Conservation (phyloP, 2,797 vertebrate genomes). For the Enteromius mattozi region DNA sequence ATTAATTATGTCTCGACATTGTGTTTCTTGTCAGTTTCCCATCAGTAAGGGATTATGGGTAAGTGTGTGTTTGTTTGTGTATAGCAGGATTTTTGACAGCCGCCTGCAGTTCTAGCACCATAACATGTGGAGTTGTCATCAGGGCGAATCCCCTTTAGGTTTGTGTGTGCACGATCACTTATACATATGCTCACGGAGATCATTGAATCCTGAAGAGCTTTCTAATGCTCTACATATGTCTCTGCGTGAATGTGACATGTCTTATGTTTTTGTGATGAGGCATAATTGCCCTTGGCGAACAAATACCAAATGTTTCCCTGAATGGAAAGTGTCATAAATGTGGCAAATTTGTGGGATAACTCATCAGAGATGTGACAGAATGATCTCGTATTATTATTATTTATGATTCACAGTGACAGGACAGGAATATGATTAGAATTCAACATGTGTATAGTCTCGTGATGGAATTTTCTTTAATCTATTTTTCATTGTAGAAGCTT, state of each 20-base stretch:
- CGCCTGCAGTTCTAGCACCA: conserved; percentile 26
- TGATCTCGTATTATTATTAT: conserved; percentile 25
- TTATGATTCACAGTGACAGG: conserved; percentile 34
- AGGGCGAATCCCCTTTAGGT: conserved; percentile 45
- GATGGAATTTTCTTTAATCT: not conserved
- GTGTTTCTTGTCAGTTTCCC: conserved; percentile 44
- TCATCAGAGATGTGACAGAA: conserved; percentile 29
- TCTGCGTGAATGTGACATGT: conserved; percentile 38
- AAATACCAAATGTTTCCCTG: conserved; percentile 48
- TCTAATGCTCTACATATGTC: conserved; percentile 47
- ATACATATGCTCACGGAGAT: conserved; percentile 32
- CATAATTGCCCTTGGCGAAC: conserved; percentile 28
- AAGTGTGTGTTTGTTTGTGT: conserved; percentile 42
- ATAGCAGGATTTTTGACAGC: conserved; percentile 24
- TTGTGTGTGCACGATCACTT: conserved; percentile 39
- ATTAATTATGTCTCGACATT: conserved; percentile 47
- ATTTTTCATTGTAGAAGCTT: conserved; percentile 15
- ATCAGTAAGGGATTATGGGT: conserved; percentile 41
- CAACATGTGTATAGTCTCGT: not conserved
- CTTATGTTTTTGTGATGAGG: conserved; percentile 34
- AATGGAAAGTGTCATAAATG: conserved; percentile 43
- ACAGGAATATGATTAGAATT: conserved; percentile 39
- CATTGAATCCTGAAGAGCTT: conserved; percentile 28
- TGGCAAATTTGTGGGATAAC: conserved; percentile 26
- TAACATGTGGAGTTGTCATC: conserved; percentile 51